Base-by-base conservation (phyloP, 2,113 vertebrate genomes). In the Pseudolaguvia tuberculata region DNA sequence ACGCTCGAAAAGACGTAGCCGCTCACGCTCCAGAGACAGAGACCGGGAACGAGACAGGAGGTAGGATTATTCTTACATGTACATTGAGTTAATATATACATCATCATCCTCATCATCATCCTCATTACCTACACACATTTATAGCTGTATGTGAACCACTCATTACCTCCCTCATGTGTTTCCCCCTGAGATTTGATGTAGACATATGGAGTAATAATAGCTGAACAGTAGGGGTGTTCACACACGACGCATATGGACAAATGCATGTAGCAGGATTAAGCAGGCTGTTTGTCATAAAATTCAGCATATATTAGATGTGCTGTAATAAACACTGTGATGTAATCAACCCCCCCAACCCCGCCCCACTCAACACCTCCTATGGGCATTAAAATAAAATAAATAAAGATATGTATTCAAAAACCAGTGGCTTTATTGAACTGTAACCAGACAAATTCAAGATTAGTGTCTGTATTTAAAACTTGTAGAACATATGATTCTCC, bases 1-100 rank as follows among this genome's bases (percentile, higher is more conserved):
- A 45, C 94, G 92, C 45, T 87, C 92, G 2, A 91, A 88, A 2
- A 91, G 93, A 58, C 91, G 91, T 42, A 94, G 93, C 29, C n/a
- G n/a, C n/a, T n/a, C n/a, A n/a, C 91, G 93, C 17, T 94, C 94
- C 0, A 94, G 92, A 77, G 88, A 89, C 17, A 89, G 91, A 82
- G 92, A 93, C 29, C 92, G 91, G 20, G 85, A 85, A 39, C 20
- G 67, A 79, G 92, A 93, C 21, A 92, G 91, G 55, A 79, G 82
- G 84, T 84, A 70, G 6, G 25, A 17, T 47, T 39, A 18, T 8
- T 18, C 15, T 18, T 25, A 39, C 39, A n/a, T 13, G 20, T 62
- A 42, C 31, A n/a, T 2, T 39, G 5, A 21, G 21, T 18, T 45
- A 14, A 42, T 42, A 42, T 9, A 42, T 42, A 42, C 39, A 9